Percentiles rank a stretch among this genome's conserved stretches.
phyloP scores from a whole-genome alignment of 2,888 invertebrate genomes.

The Phyllotreta cruciferae region DNA sequence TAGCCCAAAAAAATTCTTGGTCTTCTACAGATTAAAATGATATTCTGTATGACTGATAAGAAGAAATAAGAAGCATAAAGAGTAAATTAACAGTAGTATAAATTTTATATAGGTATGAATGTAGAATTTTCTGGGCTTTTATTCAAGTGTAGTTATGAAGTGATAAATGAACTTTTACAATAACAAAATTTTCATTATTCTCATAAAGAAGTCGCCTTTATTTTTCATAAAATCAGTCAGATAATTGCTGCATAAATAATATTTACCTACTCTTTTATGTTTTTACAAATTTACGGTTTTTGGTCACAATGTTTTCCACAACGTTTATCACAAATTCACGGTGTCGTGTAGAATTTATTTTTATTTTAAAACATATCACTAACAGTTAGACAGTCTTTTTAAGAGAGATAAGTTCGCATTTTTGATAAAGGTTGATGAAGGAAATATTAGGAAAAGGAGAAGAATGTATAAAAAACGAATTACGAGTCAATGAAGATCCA shows the following conservation, averaged over 20 bases:
- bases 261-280: slow-evolving; percentile 12
- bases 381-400: slow-evolving; percentile 51
- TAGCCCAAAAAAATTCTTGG: not conserved
- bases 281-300: slow-evolving; percentile 24
- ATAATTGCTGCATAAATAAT: slow-evolving; percentile 17
- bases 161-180: too few relatives aligned
- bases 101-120: too few relatives aligned
- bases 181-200: too few relatives aligned
- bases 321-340: slow-evolving; percentile 51
- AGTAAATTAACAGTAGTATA: too few relatives aligned
- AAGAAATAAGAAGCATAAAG: too few relatives aligned
- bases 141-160: too few relatives aligned
- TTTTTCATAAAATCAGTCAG: not conserved
- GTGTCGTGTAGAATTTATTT: slow-evolving; percentile 39
- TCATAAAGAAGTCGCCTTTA: too few relatives aligned
- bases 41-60: too few relatives aligned
- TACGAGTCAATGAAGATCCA: too few relatives aligned
- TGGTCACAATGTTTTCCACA: slow-evolving; percentile 39
- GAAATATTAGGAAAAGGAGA: not conserved
- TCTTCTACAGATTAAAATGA: too few relatives aligned
- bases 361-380: slow-evolving; percentile 45
- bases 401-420: not conserved
- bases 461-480: too few relatives aligned
- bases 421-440: not conserved
- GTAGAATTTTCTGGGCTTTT: too few relatives aligned